Evolutionary conservation across 2,888 invertebrate species (phyloP), one percentile per base, ranked within the genome.

Genomic region (Eupithecia inturbata): DNA sequence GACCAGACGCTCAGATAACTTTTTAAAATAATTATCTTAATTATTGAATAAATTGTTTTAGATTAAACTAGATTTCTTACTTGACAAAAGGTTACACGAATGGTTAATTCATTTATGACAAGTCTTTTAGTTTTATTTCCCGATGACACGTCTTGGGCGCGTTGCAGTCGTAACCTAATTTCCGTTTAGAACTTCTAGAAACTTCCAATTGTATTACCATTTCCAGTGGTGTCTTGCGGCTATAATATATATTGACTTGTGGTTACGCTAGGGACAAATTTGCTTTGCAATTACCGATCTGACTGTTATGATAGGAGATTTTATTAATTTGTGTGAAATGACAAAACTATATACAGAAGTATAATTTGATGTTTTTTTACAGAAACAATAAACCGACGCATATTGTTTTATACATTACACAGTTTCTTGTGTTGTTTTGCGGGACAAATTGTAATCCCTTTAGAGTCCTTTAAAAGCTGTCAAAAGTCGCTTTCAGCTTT

Each of bases 121-220:
- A 57, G 22, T 22, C 57, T 26, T 26, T 22, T 12, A 14, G 22
- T 57, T 57, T 57, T 26, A 57, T 26, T 26, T 57, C 26, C 5
- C 57, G 57, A 22, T 12, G 22, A n/a, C 49, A 22, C 53, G 22
- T 57, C 26, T 26, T 12, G 57, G 14, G 57, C 57, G 26, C 5
- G 57, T 14, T 26, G 57, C 57, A 57, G 26, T 57, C 57, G 57
- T 26, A 26, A 57, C 57, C 57, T 26, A 57, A 26, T 57, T 57
- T 26, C 57, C 12, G 57, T 57, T 57, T 57, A 26, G 57, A 57
- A 57, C 26, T 57, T 57, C 22, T 53, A 57, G 57, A 57, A 57
- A 26, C 57, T 26, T 57, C 57, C 4, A 57, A 57, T 57, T 57
- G 57, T 57, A 57, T 57, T 57, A 57, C 26, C 26, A 57, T 57